Base-by-base conservation (phyloP, 1,140 invertebrate genomes). In the Rhizoglyphus robini region DNA sequence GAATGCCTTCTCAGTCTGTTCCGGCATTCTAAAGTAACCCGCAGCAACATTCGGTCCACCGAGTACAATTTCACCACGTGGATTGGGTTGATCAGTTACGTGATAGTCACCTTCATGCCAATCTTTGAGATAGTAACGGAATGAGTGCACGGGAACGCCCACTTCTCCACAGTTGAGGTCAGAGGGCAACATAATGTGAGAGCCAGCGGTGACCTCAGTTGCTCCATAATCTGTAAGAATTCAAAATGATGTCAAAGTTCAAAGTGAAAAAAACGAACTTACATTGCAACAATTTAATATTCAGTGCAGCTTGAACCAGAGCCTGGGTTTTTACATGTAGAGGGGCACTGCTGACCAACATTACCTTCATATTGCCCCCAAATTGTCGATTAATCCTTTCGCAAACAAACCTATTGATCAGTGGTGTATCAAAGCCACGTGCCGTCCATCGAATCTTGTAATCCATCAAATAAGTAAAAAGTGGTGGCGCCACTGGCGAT, bases 191-290 rank as follows among this genome's bases (percentile, higher is more conserved):
- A 89, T 88, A 61, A 94, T 86, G 25, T 89, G 88, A 30, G 90
- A 90, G 2, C 91, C 93, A 70, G 91, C 94, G 70, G 86, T 88
- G 13, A 91, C 96, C 81, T 99, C 95, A 1, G 95, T 98, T 27
- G 97, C 82, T 8, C 94, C 95, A 78, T 98, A 99, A 54, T 94
- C 95, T 75, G 94, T 90, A n/a, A n/a, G n/a, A n/a, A n/a, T 13
- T 23, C 5, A 13, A 13, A 46, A 46, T 46, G n/a, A 46, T 46
- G n/a, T 13, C n/a, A 46, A n/a, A n/a, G n/a, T n/a, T n/a, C n/a
- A n/a, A n/a, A n/a, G n/a, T n/a, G n/a, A n/a, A n/a, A n/a, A n/a
- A n/a, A n/a, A n/a, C n/a, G 32, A 27, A 5, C 54, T 27, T 29
- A 57, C 94, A 95, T 75, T 95, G 90, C 51, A 89, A 83, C 25